Evolutionary conservation across 1,140 invertebrate genomes (phyloP).

Genomic region (Leptinotarsa defecta): DNA sequence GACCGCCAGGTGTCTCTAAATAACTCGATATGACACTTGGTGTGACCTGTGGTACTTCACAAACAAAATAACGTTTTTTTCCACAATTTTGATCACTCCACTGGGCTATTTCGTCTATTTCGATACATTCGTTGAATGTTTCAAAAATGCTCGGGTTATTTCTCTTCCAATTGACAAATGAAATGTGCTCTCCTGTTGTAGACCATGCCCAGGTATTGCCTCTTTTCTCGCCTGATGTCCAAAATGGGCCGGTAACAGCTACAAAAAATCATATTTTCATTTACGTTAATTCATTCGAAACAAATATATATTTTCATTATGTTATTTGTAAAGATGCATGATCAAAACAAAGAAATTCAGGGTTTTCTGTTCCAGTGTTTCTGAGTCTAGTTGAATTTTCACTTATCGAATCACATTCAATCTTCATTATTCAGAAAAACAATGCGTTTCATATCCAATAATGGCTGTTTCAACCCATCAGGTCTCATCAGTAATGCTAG

Average conservation of each 20-base stretch:
- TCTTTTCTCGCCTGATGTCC: constrained; percentile 1
- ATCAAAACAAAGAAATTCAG: too few species aligned
- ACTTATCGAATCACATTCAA: too few species aligned
- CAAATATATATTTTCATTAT: too few species aligned
- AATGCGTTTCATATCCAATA: too few species aligned
- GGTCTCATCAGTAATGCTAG: too few species aligned
- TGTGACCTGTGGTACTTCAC: neutral
- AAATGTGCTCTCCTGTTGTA: neutral
- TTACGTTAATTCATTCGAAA: too few species aligned
- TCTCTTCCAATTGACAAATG: neutral
- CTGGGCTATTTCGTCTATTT: neutral
- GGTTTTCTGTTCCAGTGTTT: too few species aligned
- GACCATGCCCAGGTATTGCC: neutral
- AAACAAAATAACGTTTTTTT: neutral
- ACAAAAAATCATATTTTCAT: neutral
- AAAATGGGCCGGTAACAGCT: neutral
- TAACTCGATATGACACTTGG: neutral
- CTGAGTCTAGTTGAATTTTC: too few species aligned
- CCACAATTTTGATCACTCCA: neutral
- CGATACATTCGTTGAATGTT: neutral
- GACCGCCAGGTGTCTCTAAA: neutral
- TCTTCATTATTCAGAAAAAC: too few species aligned
- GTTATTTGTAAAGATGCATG: too few species aligned
- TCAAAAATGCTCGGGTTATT: neutral
- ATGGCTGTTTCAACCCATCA: too few species aligned